Percentiles rank a stretch among this genome's conserved stretches.
Conservation (phyloP, 2,113 vertebrate species). For the Hemibagrus wyckioides region DNA sequence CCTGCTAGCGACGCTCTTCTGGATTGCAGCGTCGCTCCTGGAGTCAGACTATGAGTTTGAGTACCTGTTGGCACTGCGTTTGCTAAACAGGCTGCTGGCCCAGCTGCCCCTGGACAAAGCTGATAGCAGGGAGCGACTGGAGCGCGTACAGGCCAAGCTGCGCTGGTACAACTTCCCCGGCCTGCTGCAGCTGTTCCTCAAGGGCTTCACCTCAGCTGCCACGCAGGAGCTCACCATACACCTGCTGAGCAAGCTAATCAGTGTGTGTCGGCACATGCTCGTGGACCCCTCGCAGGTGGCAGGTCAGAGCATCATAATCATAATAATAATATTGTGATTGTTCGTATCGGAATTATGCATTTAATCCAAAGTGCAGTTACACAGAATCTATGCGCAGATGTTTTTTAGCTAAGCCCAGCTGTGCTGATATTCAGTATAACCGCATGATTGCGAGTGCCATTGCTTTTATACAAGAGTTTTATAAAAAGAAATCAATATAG, state of each 20-base stretch:
- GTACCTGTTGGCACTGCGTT: conserved; percentile 91
- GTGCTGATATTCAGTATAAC: neutral
- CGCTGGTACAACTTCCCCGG: conserved; percentile 97
- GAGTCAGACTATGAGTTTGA: conserved; percentile 99
- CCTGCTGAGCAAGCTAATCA: conserved; percentile 94
- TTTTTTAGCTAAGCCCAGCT: no score
- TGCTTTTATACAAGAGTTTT: neutral
- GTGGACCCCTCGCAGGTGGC: conserved; percentile 91
- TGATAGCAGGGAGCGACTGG: conserved; percentile 91
- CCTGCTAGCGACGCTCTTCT: conserved; percentile 96
- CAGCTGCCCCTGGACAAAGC: conserved; percentile 92
- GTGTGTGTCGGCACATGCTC: conserved; percentile 86
- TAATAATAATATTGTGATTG: neutral
- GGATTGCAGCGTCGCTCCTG: conserved; percentile 91
- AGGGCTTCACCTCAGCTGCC: conserved; percentile 95
- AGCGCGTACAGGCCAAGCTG: conserved; percentile 87
- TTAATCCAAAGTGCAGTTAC: neutral
- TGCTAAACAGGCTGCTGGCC: conserved; percentile 92
- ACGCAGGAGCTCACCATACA: conserved; percentile 98
- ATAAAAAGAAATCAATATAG: neutral
- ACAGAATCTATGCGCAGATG: no score
- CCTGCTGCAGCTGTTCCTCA: conserved; percentile 94
- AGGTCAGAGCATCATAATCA: conserved; percentile 71
- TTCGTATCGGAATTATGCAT: neutral
- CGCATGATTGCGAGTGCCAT: neutral